Evolutionary conservation across 2,113 vertebrate genomes (phyloP).

Genomic region (Tricholaema leucomelas): DNA sequence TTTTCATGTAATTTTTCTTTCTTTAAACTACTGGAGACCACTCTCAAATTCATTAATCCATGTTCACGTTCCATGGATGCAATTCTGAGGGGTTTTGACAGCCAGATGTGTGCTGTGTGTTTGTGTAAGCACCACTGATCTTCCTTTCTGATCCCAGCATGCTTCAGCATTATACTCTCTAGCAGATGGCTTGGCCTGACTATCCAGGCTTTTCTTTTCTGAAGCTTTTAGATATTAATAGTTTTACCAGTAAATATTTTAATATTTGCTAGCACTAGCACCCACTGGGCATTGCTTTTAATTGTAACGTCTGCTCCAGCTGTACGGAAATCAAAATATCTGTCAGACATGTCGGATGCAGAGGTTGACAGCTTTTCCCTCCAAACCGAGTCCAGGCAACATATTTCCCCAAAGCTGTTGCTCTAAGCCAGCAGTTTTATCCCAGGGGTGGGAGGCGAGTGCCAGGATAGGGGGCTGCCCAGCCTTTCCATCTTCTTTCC

Average conservation of each 20-base stretch:
- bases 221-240: background rate
- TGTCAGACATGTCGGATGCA: background rate
- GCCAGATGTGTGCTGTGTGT: background rate
- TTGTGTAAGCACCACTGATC: background rate
- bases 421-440: background rate
- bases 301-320: background rate
- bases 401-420: background rate
- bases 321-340: background rate
- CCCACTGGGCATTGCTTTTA: background rate
- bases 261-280: background rate
- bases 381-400: background rate
- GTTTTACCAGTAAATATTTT: background rate
- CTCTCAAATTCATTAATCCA: background rate
- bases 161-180: rapidly evolving
- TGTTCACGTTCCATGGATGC: background rate
- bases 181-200: background rate
- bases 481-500: background rate
- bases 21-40: background rate
- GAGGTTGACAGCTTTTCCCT: background rate
- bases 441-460: background rate
- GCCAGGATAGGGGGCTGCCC: background rate
- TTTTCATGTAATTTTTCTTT: background rate
- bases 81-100: background rate
- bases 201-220: background rate
- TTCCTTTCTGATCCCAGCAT: background rate